Evolutionary conservation across 2,888 invertebrate genomes (phyloP), one percentile per base, ranked within the genome.

Genomic region (Agriopis leucophaearia): DNA sequence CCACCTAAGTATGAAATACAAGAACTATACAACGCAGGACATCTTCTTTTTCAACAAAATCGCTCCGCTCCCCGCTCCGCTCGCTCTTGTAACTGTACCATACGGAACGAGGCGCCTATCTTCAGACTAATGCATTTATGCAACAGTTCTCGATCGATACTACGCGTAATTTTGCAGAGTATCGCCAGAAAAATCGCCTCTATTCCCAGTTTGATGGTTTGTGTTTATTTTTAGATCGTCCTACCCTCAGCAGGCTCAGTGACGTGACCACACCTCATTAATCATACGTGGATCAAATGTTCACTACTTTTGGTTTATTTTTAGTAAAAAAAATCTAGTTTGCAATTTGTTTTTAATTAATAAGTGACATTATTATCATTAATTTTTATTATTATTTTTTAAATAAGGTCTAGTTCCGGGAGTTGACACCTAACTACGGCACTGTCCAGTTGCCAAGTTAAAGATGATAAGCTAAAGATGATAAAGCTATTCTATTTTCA

Each of bases 101-200:
- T 74, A 63, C 77, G 81, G 84, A 80, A 85, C 86, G 88, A 89
- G 90, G 91, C 88, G 90, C 88, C 90, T 91, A 90, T 89, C 92
- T 91, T 90, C 91, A 89, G 89, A 74, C 91, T 93, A 93, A 93
- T 93, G 92, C 93, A 93, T 93, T 93, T 90, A 93, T 93, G 92
- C 92, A 93, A 85, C 88, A 93, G 81, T 86, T 77, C 83, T 76
- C 82, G 91, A 89, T 92, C 92, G 92, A 92, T 91, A 85, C 86
- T 76, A 77, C 83, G 85, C 86, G 90, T 88, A 88, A 91, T 91
- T 90, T 88, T 85, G 83, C 88, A 81, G 86, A 87, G 88, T 87
- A 88, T 86, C 83, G 82, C 81, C 78, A 81, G 81, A 82, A 81
- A 73, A 74, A 77, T 77, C 74, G 77, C 78, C 80, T 80, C 83